Conservation (phyloP, 2,888 invertebrate genomes). For the Sphecodes monilicornis region DNA sequence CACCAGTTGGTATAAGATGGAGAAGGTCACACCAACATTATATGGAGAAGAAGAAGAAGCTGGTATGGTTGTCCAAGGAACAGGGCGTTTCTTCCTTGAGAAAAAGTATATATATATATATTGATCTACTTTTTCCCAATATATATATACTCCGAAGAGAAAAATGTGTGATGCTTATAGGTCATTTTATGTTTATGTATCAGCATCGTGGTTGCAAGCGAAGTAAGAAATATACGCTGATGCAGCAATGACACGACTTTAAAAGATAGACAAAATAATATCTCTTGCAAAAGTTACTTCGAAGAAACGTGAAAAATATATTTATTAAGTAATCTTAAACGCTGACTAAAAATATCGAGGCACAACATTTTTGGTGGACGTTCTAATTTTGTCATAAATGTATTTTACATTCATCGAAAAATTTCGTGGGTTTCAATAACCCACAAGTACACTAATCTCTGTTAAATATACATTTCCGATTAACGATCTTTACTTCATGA, state of each 20-base stretch:
- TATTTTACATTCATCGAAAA: neutral
- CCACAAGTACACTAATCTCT: neutral
- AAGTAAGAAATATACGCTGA: neutral
- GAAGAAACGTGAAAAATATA: neutral
- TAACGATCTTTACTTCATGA: neutral
- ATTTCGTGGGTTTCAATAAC: neutral
- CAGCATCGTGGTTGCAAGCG: constrained; percentile 20
- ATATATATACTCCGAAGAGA: too few relatives aligned
- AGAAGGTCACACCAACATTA: too few relatives aligned
- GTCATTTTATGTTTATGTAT: constrained; percentile 16
- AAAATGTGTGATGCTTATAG: constrained; percentile 4
- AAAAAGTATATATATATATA: too few relatives aligned
- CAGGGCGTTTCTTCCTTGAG: too few relatives aligned
- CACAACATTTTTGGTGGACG: neutral
- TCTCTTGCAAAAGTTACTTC: neutral
- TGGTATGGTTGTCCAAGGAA: too few relatives aligned
- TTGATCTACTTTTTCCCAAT: too few relatives aligned
- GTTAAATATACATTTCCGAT: constrained; percentile 10
- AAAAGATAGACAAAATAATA: neutral
- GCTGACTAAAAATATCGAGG: neutral
- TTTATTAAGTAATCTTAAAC: neutral
- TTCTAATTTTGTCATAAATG: neutral
- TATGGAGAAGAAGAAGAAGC: too few relatives aligned
- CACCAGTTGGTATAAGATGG: too few relatives aligned
- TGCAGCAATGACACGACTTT: neutral